phyloP scores from a whole-genome alignment of 1,140 invertebrate species.

The Penaeus japonicus region DNA sequence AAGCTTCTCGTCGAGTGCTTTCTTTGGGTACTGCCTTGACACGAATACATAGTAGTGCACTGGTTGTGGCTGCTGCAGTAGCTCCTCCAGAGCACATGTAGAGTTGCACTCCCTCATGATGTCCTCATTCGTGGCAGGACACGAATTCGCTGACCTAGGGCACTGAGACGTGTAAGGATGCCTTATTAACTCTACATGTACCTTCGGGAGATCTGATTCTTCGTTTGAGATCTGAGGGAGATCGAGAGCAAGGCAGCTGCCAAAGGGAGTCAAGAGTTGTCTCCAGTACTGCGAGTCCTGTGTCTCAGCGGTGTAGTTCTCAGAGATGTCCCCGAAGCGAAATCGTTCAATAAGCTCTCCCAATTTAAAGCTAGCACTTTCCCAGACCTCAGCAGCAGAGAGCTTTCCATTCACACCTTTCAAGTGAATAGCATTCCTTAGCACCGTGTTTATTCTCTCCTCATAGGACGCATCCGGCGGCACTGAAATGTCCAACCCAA shows the following conservation, averaged over 20 bases:
- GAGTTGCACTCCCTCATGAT: no score
- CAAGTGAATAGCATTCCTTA: background rate
- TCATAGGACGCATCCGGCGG: no score
- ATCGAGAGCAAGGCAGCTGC: background rate
- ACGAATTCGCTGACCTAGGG: background rate
- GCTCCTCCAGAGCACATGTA: no score
- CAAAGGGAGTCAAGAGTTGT: slow-evolving; percentile 8
- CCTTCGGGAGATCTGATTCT: background rate
- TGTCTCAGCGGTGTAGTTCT: slow-evolving; percentile 4
- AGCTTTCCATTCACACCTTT: background rate
- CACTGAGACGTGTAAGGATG: background rate
- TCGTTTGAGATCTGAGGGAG: background rate
- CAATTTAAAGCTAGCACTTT: background rate
- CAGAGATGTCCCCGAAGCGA: background rate
- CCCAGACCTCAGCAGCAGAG: background rate
- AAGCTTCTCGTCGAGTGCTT: no score
- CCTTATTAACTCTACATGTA: background rate
- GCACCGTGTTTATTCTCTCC: background rate
- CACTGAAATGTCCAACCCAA: background rate
- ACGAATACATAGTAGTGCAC: no score
- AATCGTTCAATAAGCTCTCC: slow-evolving; percentile 21
- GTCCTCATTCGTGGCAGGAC: background rate
- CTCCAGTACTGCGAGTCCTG: background rate
- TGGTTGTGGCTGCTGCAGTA: no score
- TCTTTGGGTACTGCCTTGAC: no score